phyloP scores from a whole-genome alignment of 2,797 vertebrate species.

The Phyllotis vaccarum region DNA sequence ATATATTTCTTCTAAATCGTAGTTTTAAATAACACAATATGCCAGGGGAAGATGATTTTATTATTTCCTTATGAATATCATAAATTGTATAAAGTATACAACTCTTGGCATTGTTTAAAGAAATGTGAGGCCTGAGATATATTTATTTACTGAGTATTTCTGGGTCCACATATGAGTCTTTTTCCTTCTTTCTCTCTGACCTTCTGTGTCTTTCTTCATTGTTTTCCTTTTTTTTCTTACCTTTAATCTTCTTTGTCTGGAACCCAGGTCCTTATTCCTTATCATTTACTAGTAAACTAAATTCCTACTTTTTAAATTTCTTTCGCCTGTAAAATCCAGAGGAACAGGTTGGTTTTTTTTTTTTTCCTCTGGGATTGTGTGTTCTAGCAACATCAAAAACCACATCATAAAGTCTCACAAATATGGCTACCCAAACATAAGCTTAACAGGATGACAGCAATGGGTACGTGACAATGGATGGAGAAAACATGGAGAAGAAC shows the following conservation, averaged over 20 bases:
- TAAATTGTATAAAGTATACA: slow-evolving; percentile 14
- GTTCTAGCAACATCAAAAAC: background rate
- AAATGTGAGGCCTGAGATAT: background rate
- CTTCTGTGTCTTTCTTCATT: too few relatives aligned
- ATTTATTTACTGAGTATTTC: background rate
- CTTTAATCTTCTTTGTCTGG: background rate
- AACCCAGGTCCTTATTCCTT: background rate
- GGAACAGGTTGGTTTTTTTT: too few relatives aligned
- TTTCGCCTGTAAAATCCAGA: background rate
- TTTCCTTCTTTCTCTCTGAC: background rate
- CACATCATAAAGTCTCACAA: background rate
- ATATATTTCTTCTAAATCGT: slow-evolving; percentile 11
- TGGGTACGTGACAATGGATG: background rate
- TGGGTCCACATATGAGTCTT: background rate
- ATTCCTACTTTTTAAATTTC: background rate
- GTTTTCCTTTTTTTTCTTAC: background rate
- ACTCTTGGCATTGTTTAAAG: background rate
- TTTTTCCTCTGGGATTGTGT: background rate
- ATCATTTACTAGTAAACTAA: background rate
- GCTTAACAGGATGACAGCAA: background rate
- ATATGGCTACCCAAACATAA: background rate
- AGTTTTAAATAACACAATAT: slow-evolving; percentile 18
- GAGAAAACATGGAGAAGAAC: too few relatives aligned
- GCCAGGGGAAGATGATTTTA: background rate
- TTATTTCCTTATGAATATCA: slow-evolving; percentile 11